Percentiles rank a stretch among this genome's conserved stretches.
These are phyloP conservation scores for Amphipoea oculea DNA, from an alignment of 2,888 invertebrate genomes.

Conservation along the genomic window DNA sequence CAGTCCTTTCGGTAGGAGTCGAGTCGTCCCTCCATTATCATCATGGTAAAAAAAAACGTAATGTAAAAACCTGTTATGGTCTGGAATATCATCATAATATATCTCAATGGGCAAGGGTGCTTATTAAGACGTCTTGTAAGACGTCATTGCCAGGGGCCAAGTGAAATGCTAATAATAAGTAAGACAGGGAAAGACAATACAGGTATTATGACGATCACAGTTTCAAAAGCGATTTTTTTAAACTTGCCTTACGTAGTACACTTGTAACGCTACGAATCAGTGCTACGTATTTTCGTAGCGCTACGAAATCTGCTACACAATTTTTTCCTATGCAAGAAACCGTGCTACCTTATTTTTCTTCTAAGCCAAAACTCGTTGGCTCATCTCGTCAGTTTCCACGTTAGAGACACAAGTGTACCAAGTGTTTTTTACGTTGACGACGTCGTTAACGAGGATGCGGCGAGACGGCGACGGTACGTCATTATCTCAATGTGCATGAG, in stretches of 20 bases:
- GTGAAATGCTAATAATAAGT: not conserved
- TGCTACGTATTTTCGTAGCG: conserved; percentile 48
- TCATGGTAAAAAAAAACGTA: too few species aligned
- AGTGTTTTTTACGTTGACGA: conserved; percentile 58
- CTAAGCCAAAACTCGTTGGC: not conserved
- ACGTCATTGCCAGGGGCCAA: not conserved
- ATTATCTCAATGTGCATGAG: conserved; percentile 32
- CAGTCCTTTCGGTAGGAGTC: not conserved
- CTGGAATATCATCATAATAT: not conserved
- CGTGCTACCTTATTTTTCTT: not conserved
- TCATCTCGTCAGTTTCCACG: conserved; percentile 46
- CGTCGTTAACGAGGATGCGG: conserved; percentile 58
- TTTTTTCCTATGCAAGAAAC: not conserved
- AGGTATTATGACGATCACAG: not conserved
- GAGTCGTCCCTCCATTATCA: not conserved
- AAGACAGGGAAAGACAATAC: not conserved
- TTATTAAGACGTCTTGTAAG: not conserved
- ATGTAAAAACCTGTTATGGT: too few species aligned
- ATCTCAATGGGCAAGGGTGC: not conserved
- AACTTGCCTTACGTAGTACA: not conserved
- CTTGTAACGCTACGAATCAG: conserved; percentile 16
- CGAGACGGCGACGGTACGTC: conserved; percentile 51
- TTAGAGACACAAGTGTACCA: conserved; percentile 34
- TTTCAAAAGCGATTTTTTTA: not conserved
- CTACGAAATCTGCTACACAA: conserved; percentile 21